Base-by-base conservation (phyloP, 2,888 invertebrate genomes). In the Aromia moschata region DNA sequence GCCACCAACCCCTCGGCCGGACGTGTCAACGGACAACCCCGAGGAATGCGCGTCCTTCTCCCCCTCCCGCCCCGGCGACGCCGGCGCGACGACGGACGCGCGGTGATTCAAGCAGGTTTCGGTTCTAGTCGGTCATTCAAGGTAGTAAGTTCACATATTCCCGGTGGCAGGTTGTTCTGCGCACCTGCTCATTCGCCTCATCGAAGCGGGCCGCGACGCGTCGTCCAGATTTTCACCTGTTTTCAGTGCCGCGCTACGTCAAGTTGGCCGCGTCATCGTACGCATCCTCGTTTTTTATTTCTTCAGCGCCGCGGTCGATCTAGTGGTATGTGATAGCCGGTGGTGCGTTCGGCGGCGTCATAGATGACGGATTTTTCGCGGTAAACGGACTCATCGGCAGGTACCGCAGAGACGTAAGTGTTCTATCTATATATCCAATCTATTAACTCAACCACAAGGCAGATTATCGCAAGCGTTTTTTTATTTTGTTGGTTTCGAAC, bases 71-170 rank as follows among this genome's bases (percentile, higher is more conserved):
- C 31, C 14, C 7, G 17, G 12, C 30, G 37, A 54, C 37, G n/a
- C n/a, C n/a, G n/a, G n/a, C n/a, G n/a, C n/a, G n/a, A n/a, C n/a
- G n/a, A n/a, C n/a, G n/a, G n/a, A n/a, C n/a, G n/a, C n/a, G n/a
- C n/a, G 54, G 41, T 16, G 54, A 37, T 25, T 41, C 45, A 54
- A 60, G 67, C 69, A 66, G 68, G 70, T 70, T 70, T 72, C 65
- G 69, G 64, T 69, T 64, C 70, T 59, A 69, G 68, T 73, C 74
- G 74, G 72, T 74, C 73, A 74, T 72, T 71, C 73, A 72, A 73
- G 74, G 72, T 73, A 71, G 74, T 65, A 70, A 73, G 73, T 73
- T 72, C 72, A 73, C 62, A 59, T 64, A 66, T 68, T 62, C 69
- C 71, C 72, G 62, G 59, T 58, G 71, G 65, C 70, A 70, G 69